Evolutionary conservation across 1,140 invertebrate genomes (phyloP).

Genomic region (Epicauta chinensis): DNA sequence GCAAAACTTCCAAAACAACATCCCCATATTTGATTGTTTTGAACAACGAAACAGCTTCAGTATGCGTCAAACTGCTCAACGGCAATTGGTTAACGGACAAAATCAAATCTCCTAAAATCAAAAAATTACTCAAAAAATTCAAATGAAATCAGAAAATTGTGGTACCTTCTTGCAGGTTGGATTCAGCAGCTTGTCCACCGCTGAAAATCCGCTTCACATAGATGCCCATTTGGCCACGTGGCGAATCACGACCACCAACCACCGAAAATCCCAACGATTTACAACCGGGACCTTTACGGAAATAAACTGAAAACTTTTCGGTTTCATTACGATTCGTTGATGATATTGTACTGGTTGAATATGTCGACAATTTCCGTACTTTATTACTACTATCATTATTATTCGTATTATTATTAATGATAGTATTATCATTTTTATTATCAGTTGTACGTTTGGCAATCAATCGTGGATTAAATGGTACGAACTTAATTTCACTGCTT

Average conservation of each 20-base stretch:
- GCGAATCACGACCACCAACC: constrained; percentile 70
- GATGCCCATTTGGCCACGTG: constrained; percentile 70
- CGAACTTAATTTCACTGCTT: background rate
- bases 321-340: background rate
- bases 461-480: background rate
- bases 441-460: background rate
- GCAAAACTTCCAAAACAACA: constrained; percentile 5
- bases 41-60: constrained; percentile 2
- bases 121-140: too few species aligned
- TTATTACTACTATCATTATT: background rate
- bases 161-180: constrained; percentile 54
- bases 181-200: constrained; percentile 64
- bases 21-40: constrained; percentile 7
- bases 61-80: constrained; percentile 6
- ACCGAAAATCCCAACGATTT: constrained; percentile 71
- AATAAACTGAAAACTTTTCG: constrained; percentile 45
- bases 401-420: background rate
- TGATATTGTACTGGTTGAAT: background rate
- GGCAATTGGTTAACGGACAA: background rate
- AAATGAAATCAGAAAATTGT: too few species aligned
- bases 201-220: constrained; percentile 80
- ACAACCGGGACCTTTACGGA: constrained; percentile 65
- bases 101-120: constrained; percentile 1
- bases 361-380: background rate
- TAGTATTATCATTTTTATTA: background rate